Base-by-base conservation (phyloP, 1,140 invertebrate genomes). In the Diabrotica undecimpunctata region DNA sequence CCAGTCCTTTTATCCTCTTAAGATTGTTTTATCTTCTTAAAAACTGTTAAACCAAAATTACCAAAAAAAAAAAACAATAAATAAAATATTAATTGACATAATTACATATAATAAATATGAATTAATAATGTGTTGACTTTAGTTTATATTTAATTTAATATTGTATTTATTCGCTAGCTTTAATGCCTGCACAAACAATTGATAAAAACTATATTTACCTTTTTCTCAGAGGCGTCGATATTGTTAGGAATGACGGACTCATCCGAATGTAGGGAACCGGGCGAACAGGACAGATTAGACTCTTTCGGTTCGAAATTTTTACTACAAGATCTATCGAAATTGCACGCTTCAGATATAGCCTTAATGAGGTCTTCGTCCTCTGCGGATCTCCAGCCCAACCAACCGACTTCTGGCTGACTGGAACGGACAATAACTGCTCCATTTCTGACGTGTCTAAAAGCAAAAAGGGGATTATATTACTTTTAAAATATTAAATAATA, bases 361-460 rank as follows among this genome's bases (percentile, higher is more conserved):
- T 93, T 90, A 6, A 97, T 75, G 13, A 98, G 80, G 61, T 90
- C 87, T 79, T 98, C 96, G 79, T 98, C 96, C 70, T 94, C 88
- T 50, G 83, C 79, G 65, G 90, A 94, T 50, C 96, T 83, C 94
- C 95, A 97, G 54, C 93, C 92, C 6, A 97, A 84, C 90, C 93
- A 95, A 51, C 95, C 95, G 12, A 75, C 74, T 52, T 75, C 72
- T 0, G 73, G 73, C 55, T 75, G 73, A 55, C 73, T 75, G 36
- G 92, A 94, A 10, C 96, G 87, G 2, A 94, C 93, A 71, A 98
- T 89, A 38, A 98, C 93, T 35, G 94, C 94, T 46, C 96, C 96
- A 79, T 94, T 96, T 68, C 84, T 86, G 58, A 84, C 83, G 77
- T 95, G 91, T 68, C 89, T 73, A 14, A 51, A 70, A 64, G 58